Evolutionary conservation across 2,113 vertebrate genomes (phyloP).

Genomic region (Upupa epops): DNA sequence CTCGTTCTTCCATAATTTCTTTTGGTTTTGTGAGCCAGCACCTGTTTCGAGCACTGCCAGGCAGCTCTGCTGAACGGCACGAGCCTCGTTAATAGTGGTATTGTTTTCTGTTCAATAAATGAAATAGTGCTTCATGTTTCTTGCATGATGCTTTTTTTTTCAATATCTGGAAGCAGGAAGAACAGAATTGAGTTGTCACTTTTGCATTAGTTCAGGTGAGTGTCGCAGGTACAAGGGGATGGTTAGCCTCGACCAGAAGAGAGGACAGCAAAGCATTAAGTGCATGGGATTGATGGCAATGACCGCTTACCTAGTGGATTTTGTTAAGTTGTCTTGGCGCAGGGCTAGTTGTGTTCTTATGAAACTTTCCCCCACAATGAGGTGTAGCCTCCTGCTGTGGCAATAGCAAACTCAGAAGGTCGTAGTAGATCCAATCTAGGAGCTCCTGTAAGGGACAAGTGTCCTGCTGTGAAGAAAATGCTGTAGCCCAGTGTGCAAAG

Average conservation of each 20-base stretch:
- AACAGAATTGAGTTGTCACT: not conserved
- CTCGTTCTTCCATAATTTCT: not conserved
- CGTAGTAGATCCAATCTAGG: not conserved
- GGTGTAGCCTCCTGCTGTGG: not conserved
- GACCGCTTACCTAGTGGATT: not conserved
- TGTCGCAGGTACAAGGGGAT: not conserved
- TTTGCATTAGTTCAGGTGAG: not conserved
- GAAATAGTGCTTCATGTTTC: not conserved
- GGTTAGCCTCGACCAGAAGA: not conserved
- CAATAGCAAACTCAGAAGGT: not conserved
- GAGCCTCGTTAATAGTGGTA: not conserved
- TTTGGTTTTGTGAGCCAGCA: not conserved
- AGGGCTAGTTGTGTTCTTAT: fast-evolving
- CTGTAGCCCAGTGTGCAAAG: no score
- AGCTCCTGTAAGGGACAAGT: not conserved
- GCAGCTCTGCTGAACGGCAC: not conserved
- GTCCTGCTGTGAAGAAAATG: not conserved
- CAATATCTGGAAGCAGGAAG: not conserved
- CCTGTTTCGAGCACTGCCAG: not conserved
- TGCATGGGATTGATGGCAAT: not conserved
- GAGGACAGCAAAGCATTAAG: fast-evolving
- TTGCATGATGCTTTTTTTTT: not conserved
- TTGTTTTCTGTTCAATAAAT: not conserved
- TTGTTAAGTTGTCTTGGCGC: fast-evolving
- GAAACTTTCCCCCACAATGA: not conserved